Evolutionary conservation across 2,888 invertebrate species (phyloP), one percentile per base, ranked within the genome.

Genomic region (Hirtodrosophila histrioides): DNA sequence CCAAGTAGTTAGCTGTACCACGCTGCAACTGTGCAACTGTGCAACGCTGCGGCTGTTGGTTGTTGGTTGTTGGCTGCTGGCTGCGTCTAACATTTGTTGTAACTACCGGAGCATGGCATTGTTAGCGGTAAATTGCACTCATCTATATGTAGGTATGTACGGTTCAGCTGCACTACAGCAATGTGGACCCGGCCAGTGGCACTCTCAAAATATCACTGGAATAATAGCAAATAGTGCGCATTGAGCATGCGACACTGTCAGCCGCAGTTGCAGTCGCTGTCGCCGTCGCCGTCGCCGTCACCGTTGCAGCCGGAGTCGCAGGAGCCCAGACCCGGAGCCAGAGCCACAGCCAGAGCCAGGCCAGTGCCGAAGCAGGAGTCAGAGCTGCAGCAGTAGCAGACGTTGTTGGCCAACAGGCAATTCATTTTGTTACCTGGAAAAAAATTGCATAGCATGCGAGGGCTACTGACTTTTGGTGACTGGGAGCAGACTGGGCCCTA

Each of bases 71-170:
- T 62, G 62, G 61, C 69, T 61, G 65, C 73, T 79, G 83, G 85
- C 83, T 83, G 80, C 71, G 78, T 72, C 85, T 85, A 82, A 82
- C 82, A 82, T 85, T 83, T 83, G 85, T 85, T 83, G 82, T 85
- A 83, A 85, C 85, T 80, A 76, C 81, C 84, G 74, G 66, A 71
- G 79, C 84, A 86, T 85, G 77, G 84, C 81, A 85, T 85, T 85
- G 84, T 86, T 84, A 85, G 79, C 86, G 86, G 84, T 85, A 86
- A 85, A 85, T 85, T 85, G 84, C 86, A 81, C 86, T 85, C 83
- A 84, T 86, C 83, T 86, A 86, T 83, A 86, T 61, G 75, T 78
- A 69, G 46, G 45, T 68, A 61, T 54, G 53, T 63, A 40, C 66
- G 55, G 44, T 62, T 70, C 62, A 73, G 63, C 55, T 66, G 66